These are phyloP conservation scores for Sipunculus nudus DNA, from an alignment of 2,888 invertebrate genomes.

Conservation along the genomic window DNA sequence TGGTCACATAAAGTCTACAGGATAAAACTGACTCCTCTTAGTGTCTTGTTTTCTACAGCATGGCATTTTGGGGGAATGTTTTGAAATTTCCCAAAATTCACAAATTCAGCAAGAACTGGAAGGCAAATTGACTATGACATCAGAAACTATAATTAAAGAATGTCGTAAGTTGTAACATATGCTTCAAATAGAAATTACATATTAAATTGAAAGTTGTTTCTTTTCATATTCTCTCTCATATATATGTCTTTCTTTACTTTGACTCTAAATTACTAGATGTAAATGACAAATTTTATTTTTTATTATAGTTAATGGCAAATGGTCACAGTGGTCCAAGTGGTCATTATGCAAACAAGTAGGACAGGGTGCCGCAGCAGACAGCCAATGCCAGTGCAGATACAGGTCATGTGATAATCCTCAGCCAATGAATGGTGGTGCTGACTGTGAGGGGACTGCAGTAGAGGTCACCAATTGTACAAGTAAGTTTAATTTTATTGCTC, in stretches of 20 bases:
- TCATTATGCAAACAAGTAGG: constrained; percentile 76
- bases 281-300: not conserved
- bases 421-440: constrained; percentile 79
- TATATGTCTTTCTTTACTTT: not conserved
- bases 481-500: constrained; percentile 32
- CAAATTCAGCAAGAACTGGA: no score
- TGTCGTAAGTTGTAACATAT: no score
- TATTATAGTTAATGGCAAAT: constrained; percentile 67
- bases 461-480: constrained; percentile 65
- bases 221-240: no score
- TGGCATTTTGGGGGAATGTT: no score
- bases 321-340: constrained; percentile 91
- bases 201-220: no score
- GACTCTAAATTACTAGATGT: not conserved
- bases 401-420: constrained; percentile 85
- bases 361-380: constrained; percentile 65
- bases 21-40: no score
- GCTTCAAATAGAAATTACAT: no score
- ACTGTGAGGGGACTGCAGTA: constrained; percentile 72
- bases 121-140: no score
- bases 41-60: no score
- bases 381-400: constrained; percentile 81
- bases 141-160: no score
- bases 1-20: no score
- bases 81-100: no score